phyloP scores from a whole-genome alignment of 53 echinoderm and acorn worm species.

The Astropecten irregularis region DNA sequence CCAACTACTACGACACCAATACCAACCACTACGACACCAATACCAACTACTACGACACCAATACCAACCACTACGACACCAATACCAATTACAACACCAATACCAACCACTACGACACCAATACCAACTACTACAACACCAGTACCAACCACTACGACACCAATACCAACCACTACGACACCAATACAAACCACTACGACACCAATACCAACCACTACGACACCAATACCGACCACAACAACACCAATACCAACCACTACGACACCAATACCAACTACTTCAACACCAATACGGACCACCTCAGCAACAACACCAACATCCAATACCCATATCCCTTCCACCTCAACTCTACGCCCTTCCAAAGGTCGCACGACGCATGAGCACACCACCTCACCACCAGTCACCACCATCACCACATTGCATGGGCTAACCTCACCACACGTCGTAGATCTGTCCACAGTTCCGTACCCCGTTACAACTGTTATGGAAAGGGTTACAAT shows the following conservation, averaged over 20 bases:
- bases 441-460: constrained; percentile 9
- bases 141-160: neutral
- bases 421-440: constrained; percentile 34
- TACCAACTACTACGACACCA: constrained; percentile 11
- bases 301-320: neutral
- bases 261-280: neutral
- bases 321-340: neutral
- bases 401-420: constrained; percentile 12
- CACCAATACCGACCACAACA: constrained; percentile 13
- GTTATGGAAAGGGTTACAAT: neutral
- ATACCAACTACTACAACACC: neutral
- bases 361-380: no score
- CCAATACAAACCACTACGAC: neutral
- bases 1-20: neutral
- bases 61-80: neutral
- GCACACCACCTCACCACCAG: constrained; percentile 4
- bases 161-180: neutral
- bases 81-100: neutral
- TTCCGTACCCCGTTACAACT: neutral
- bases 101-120: constrained; percentile 13
- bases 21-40: neutral
- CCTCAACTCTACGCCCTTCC: neutral
- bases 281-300: neutral
- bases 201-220: neutral
- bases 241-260: neutral